These are phyloP conservation scores for Prinia subflava DNA, from an alignment of 2,113 vertebrate species.

Conservation along the genomic window DNA sequence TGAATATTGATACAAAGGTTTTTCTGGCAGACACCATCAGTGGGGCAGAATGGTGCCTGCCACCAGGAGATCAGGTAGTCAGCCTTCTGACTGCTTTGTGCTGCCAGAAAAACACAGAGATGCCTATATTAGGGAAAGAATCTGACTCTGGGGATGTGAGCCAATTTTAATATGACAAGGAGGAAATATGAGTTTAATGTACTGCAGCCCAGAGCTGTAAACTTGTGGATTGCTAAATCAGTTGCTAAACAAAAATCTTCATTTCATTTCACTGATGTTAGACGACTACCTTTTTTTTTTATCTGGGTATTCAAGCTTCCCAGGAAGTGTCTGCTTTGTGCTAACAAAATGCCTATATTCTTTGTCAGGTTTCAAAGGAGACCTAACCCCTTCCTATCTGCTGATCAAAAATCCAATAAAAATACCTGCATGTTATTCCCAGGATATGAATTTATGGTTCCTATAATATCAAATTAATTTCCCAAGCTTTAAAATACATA, in stretches of 20 bases:
- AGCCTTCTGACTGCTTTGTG: constrained; percentile 1
- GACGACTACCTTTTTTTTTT: background rate
- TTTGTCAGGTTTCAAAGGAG: constrained; percentile 20
- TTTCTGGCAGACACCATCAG: background rate
- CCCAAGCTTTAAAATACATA: background rate
- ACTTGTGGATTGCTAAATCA: background rate
- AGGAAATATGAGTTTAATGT: constrained; percentile 53
- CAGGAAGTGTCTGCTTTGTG: background rate
- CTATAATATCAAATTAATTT: constrained; percentile 4
- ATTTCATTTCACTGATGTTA: constrained; percentile 4
- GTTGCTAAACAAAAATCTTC: constrained; percentile 34
- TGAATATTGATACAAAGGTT: background rate
- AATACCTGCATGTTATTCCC: background rate
- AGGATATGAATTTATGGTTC: background rate
- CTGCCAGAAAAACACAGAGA: constrained; percentile 31
- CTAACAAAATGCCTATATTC: background rate
- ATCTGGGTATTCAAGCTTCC: background rate
- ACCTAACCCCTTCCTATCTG: background rate
- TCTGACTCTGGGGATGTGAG: background rate
- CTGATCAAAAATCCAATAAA: constrained; percentile 34
- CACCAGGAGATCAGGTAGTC: constrained; percentile 14
- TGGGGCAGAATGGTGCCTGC: background rate
- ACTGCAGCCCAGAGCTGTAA: constrained; percentile 32
- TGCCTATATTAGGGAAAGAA: constrained; percentile 47
- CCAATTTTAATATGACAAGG: constrained; percentile 33